Base-by-base conservation (phyloP, 2,797 vertebrate genomes). In the Emydoidea blandingii region DNA sequence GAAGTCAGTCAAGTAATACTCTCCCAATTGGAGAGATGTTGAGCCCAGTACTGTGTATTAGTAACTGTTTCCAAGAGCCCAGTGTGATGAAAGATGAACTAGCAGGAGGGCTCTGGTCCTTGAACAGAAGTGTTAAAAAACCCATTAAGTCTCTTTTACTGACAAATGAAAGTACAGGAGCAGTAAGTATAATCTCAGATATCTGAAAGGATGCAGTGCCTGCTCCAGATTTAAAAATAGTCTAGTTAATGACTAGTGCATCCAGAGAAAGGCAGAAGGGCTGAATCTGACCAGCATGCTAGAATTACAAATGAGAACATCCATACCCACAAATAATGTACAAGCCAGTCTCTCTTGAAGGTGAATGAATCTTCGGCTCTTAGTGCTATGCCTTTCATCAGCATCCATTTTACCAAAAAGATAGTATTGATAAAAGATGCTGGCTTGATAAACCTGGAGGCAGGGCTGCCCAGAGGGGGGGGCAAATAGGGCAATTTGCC, bases 121-220 rank as follows among this genome's bases (percentile, higher is more conserved):
- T 86, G 88, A 95, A 96, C 68, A 88, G 94, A 94, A 91, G 27
- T 85, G 81, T 85, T 95, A 83, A 85, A 93, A 97, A 94, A 53
- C 68, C 91, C 79, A 79, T 96, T 96, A 95, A 88, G 95, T 92
- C 82, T 85, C 85, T 94, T 80, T 94, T 90, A 86, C 94, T 4
- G 11, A 87, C 94, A 94, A 90, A 92, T 2, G 23, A 11, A 86
- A 88, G 65, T 41, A 93, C 49, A 85, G 81, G 83, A 96, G 82
- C 89, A 82, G 94, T 82, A 94, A 95, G 57, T 91, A 83, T 83
- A 96, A 87, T 79, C 83, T 96, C 93, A 95, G 91, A 97, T 96
- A 89, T 90, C 91, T 97, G 94, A 94, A 76, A 91, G 87, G 93
- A 90, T 91, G 85, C 86, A 54, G 59, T 82, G 57, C 83, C 92